phyloP scores from a whole-genome alignment of 2,888 invertebrate genomes.

The Papilio elwesi region DNA sequence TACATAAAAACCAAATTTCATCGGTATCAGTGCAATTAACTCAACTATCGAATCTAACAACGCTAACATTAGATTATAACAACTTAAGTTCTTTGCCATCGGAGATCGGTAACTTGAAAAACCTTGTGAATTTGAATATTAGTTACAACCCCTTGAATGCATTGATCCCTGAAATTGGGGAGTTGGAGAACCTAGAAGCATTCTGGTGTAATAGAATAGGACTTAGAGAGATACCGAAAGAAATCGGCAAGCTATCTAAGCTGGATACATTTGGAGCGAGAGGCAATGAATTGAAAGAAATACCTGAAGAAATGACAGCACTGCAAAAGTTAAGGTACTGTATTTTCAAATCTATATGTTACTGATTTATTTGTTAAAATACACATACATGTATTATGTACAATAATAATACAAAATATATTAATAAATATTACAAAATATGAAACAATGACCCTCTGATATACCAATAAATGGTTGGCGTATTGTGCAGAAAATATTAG shows the following conservation, averaged over 20 bases:
- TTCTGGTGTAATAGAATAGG: slow-evolving; percentile 87
- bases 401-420: neutral
- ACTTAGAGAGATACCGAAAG: slow-evolving; percentile 83
- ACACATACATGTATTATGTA: neutral
- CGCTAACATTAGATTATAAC: slow-evolving; percentile 87
- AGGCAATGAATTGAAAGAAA: slow-evolving; percentile 83
- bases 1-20: slow-evolving; percentile 86
- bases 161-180: slow-evolving; percentile 85
- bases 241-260: slow-evolving; percentile 84
- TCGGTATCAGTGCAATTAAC: slow-evolving; percentile 77
- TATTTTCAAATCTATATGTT: neutral
- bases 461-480: no score
- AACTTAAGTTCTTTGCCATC: slow-evolving; percentile 84
- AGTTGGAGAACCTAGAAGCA: slow-evolving; percentile 84
- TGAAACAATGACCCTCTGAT: no score
- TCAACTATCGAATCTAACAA: slow-evolving; percentile 82
- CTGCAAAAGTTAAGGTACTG: slow-evolving; percentile 82
- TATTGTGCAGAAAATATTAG: no score
- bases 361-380: neutral
- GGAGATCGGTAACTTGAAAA: slow-evolving; percentile 84
- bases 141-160: slow-evolving; percentile 86
- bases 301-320: slow-evolving; percentile 85
- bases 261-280: slow-evolving; percentile 87
- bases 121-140: slow-evolving; percentile 85
- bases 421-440: no score